phyloP scores from a whole-genome alignment of 2,113 vertebrate species.

The Mormoops blainvillei region DNA sequence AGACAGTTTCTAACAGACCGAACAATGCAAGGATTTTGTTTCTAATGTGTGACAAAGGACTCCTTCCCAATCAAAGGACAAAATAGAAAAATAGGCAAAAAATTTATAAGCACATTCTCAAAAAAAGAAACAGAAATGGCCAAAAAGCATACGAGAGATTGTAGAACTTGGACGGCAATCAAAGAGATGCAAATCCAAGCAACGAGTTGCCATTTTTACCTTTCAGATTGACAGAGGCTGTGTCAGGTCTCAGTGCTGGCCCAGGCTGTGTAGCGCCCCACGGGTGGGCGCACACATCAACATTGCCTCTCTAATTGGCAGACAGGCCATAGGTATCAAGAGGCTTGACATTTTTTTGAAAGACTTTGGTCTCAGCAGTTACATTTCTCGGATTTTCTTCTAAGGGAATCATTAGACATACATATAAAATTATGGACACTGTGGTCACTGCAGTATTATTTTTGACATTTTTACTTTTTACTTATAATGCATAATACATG shows the following conservation, averaged over 20 bases:
- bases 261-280: background rate
- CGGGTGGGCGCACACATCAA: accelerated
- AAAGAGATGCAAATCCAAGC: background rate
- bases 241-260: background rate
- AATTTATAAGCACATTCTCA: background rate
- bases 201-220: background rate
- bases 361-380: background rate
- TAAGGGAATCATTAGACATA: background rate
- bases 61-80: background rate
- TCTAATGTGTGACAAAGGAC: background rate
- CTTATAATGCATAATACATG: background rate
- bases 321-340: background rate
- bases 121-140: background rate
- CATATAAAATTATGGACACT: background rate
- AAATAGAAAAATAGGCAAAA: background rate
- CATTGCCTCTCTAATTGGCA: background rate
- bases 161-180: background rate
- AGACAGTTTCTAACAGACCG: background rate
- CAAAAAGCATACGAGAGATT: background rate
- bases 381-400: background rate
- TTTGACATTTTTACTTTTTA: background rate
- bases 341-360: background rate
- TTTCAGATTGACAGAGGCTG: background rate
- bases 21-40: background rate
- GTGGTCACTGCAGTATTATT: background rate